Evolutionary conservation across 2,888 invertebrate genomes (phyloP), one percentile per base, ranked within the genome.

Genomic region (Rhaphigaster nebulosa): DNA sequence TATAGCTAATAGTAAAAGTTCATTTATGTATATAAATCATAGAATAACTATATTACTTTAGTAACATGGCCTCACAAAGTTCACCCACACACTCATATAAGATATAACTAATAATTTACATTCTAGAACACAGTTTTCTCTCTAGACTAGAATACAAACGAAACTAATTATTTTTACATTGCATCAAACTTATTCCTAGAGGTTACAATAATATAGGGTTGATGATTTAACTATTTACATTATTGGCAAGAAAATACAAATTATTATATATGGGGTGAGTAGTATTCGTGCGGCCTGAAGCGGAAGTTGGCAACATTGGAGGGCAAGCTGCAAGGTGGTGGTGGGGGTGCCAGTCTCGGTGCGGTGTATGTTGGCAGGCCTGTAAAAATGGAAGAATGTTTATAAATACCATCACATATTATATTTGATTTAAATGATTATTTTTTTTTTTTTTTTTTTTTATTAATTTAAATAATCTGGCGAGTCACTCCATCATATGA

Each of bases 271-370:
- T 92, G 92, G 4, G 92, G 65, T 12, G 92, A 90, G 90, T 92
- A 91, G 60, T 92, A 95, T 93, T 96, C 96, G 92, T 95, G 95
- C 1, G 95, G 95, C 93, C 96, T 94, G 91, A 95, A 94, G 92
- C 96, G 94, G 91, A 96, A 94, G 93, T 95, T 94, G 80, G 94
- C 94, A 91, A 94, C 93, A 88, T 93, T 93, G 90, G 92, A 92
- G 26, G 92, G 90, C 23, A 92, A 92, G 90, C 92, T 92, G 90
- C 92, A 92, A 20, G 92, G 91, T 20, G 92, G 91, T 23, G 91
- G 90, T 41, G 91, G 91, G 38, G 91, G 88, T 2, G 90, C 54
- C 38, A 91, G 65, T 45, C 88, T 87, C 52, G 92, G 52, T 41
- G 91, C 87, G 34, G 90, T 87, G 54, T 91, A 91, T 65, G 91